Conservation (phyloP, 2,797 vertebrate species). For the Lagorchestes hirsutus region DNA sequence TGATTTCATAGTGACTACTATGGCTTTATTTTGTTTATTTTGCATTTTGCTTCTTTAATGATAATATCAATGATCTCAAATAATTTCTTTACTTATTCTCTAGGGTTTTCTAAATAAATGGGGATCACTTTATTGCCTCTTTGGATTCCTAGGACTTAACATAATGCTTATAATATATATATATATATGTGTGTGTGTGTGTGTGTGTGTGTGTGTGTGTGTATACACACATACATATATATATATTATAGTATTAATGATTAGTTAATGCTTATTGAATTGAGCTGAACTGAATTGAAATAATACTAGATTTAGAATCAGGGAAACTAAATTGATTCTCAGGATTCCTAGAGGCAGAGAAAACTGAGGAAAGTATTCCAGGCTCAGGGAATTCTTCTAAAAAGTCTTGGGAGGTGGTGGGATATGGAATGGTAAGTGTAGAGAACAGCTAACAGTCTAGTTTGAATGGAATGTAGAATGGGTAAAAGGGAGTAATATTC, state of each 20-base stretch:
- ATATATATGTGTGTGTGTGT: too few relatives aligned
- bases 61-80: neutral
- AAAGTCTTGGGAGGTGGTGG: neutral
- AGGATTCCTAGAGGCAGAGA: neutral
- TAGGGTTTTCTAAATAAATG: neutral
- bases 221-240: too few relatives aligned
- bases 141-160: neutral
- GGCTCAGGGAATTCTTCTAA: neutral
- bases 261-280: neutral
- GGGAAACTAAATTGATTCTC: neutral
- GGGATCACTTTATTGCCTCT: neutral
- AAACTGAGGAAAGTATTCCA: neutral
- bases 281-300: neutral
- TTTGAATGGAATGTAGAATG: neutral
- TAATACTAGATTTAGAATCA: neutral
- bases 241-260: neutral
- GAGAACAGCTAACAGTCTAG: neutral
- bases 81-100: neutral
- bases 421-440: neutral
- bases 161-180: neutral
- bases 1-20: neutral
- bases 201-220: too few relatives aligned
- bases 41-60: neutral
- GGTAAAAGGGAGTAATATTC: neutral
- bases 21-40: neutral